phyloP scores from a whole-genome alignment of 2,113 vertebrate species.

The Pituophis catenifer region DNA sequence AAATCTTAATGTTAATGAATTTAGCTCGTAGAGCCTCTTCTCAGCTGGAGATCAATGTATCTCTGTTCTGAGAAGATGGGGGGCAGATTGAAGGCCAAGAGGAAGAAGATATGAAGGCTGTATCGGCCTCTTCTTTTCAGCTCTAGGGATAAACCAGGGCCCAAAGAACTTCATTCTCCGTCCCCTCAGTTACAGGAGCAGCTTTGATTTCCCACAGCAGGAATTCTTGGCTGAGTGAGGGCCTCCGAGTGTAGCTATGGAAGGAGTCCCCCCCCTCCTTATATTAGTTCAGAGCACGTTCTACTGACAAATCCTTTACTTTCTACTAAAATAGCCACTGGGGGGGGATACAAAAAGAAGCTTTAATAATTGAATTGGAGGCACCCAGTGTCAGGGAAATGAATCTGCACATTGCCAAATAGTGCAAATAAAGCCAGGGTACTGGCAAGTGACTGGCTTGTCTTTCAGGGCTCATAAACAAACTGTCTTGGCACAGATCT shows the following conservation, averaged over 20 bases:
- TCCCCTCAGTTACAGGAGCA: neutral
- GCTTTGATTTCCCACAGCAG: slow-evolving; percentile 24
- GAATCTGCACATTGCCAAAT: neutral
- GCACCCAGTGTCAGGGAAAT: neutral
- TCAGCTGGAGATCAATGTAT: neutral
- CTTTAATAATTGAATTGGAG: slow-evolving; percentile 18
- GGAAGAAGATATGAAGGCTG: neutral
- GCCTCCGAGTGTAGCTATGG: neutral
- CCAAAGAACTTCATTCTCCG: neutral
- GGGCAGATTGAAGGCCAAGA: too few relatives aligned
- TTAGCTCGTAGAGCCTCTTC: neutral
- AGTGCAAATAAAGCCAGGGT: neutral
- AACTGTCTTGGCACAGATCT: neutral
- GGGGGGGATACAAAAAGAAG: neutral
- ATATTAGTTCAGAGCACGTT: neutral
- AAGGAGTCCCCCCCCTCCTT: neutral
- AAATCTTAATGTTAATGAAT: neutral
- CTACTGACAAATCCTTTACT: slow-evolving; percentile 10
- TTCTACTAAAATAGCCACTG: neutral
- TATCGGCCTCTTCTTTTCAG: neutral
- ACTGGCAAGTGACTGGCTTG: neutral
- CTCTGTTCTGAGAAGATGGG: neutral
- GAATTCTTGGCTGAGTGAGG: slow-evolving; percentile 1
- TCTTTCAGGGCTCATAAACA: neutral
- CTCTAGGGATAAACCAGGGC: neutral